Conservation (phyloP, 2,113 vertebrate genomes). For the Neotragus moschatus region DNA sequence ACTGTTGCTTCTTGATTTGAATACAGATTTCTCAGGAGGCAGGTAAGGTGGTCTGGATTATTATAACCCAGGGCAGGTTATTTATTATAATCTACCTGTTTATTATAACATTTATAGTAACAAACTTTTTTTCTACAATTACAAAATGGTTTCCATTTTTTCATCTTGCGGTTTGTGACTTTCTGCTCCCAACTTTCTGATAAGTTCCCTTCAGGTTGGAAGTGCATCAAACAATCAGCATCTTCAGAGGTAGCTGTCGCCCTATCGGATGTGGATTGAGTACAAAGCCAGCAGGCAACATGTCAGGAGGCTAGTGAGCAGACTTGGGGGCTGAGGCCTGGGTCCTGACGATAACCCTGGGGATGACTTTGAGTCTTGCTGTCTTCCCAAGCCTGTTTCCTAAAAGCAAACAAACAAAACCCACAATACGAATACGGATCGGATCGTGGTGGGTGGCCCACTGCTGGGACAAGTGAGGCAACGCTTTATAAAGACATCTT, state of each 20-base stretch:
- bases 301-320: accelerated
- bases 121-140: slow-evolving; percentile 18
- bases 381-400: neutral
- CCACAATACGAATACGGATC: accelerated
- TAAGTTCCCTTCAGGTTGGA: neutral
- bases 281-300: accelerated
- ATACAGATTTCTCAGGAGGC: neutral
- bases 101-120: neutral
- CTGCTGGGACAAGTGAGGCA: neutral
- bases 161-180: neutral
- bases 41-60: neutral
- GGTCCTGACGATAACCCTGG: accelerated
- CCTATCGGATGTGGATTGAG: accelerated
- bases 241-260: accelerated
- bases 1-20: neutral
- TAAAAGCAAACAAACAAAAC: neutral
- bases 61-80: neutral
- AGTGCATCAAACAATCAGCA: neutral
- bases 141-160: slow-evolving; percentile 23
- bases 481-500: accelerated
- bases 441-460: accelerated
- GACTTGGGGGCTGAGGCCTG: accelerated
- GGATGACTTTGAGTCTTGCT: neutral
- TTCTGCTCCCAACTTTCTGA: neutral
- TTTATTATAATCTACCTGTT: neutral